phyloP scores from a whole-genome alignment of 2,113 vertebrate species.

The Semnornis frantzii region DNA sequence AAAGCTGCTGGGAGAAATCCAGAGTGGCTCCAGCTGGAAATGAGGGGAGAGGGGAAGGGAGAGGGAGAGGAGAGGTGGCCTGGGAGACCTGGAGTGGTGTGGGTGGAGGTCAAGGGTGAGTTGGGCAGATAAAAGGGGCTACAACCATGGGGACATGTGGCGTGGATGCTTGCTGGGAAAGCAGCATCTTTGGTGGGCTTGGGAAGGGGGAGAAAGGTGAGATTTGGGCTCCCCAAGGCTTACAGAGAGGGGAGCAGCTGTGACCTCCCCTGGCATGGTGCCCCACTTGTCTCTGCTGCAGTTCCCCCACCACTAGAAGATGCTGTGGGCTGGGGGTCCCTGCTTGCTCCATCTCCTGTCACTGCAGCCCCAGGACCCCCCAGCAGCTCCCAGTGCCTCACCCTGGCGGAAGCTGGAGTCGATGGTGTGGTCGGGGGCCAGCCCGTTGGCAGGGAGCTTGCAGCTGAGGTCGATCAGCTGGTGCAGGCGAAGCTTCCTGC shows the following conservation, averaged over 20 bases:
- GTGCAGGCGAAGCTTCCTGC: slow-evolving; percentile 91
- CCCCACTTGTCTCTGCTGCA: neutral
- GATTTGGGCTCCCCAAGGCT: neutral
- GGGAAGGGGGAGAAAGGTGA: neutral
- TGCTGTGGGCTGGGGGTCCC: fast-evolving
- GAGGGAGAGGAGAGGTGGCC: neutral
- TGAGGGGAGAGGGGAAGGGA: neutral
- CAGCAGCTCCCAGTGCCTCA: slow-evolving; percentile 10
- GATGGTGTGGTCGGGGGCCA: slow-evolving; percentile 72
- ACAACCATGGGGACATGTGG: fast-evolving
- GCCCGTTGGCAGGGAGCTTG: slow-evolving; percentile 74
- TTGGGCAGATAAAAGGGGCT: neutral
- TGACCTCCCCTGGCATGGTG: fast-evolving
- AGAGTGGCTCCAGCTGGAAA: neutral
- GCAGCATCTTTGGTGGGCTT: neutral
- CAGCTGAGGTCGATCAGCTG: slow-evolving; percentile 91
- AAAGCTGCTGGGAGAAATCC: neutral
- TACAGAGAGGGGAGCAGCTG: neutral
- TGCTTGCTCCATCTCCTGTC: neutral
- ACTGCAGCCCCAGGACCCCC: neutral
- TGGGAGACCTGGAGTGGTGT: fast-evolving
- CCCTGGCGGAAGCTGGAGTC: slow-evolving; percentile 95
- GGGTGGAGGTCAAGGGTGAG: neutral
- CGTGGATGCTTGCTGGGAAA: neutral
- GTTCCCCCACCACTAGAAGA: neutral